These are phyloP conservation scores for Aplocera efformata DNA, from an alignment of 2,888 invertebrate species.

Conservation along the genomic window DNA sequence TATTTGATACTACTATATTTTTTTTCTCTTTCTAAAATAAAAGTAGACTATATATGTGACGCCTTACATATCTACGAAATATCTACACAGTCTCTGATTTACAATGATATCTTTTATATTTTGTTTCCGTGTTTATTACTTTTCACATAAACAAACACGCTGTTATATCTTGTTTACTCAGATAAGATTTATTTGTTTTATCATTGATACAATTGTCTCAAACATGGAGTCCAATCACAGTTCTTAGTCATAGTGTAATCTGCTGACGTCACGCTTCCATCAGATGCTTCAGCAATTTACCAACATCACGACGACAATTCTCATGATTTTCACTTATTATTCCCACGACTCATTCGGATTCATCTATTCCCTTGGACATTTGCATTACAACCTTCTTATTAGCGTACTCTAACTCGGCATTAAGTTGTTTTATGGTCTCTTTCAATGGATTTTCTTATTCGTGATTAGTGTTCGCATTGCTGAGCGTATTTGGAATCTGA, in stretches of 20 bases:
- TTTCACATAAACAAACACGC: neutral
- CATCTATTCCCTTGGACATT: constrained; percentile 37
- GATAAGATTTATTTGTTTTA: constrained; percentile 6
- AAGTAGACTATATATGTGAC: too few relatives aligned
- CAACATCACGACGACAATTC: constrained; percentile 55
- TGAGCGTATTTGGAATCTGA: constrained; percentile 25
- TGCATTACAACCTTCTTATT: constrained; percentile 20
- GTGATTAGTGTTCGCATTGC: constrained; percentile 29
- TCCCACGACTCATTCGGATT: constrained; percentile 51
- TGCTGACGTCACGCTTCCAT: constrained; percentile 20
- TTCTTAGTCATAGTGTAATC: too few relatives aligned
- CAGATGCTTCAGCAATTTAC: constrained; percentile 31
- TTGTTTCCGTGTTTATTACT: neutral
- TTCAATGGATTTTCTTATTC: constrained; percentile 29
- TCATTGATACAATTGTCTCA: constrained; percentile 6
- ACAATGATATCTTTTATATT: neutral
- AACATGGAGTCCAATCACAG: too few relatives aligned
- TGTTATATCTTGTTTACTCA: too few relatives aligned
- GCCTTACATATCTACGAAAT: too few relatives aligned
- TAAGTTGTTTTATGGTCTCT: constrained; percentile 23
- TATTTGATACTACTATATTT: too few relatives aligned
- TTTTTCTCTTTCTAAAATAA: too few relatives aligned
- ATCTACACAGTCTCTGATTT: neutral
- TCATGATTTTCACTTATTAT: constrained; percentile 58
- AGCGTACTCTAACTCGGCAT: constrained; percentile 20